Base-by-base conservation (phyloP, 2,797 vertebrate genomes). In the Muraenolepis orangiensis region DNA sequence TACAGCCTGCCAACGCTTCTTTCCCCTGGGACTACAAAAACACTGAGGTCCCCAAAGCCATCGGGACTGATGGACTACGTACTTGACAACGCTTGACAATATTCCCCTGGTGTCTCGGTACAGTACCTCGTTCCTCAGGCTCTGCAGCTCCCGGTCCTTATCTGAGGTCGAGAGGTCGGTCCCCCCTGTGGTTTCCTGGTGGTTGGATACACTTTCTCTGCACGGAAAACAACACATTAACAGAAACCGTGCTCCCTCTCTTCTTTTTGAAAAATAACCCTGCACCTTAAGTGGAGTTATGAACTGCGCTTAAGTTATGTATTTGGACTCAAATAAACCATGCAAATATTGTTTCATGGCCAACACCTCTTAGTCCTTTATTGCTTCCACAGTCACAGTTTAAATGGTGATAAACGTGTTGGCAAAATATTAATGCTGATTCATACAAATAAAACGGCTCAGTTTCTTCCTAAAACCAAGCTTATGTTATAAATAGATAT, bases 71-170 rank as follows among this genome's bases (percentile, higher is more conserved):
- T 66, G n/a, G n/a, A n/a, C 10, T 23, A 28, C 28, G 2, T 14
- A 29, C 13, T 6, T 14, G n/a, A n/a, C n/a, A n/a, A n/a, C 23
- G 26, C 23, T 30, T 29, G 66, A 26, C 20, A 61, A 2, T 10
- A 11, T 23, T 13, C 18, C 30, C 11, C 0, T 6, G 0, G 13
- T 0, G 6, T 32, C n/a, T n/a, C n/a, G n/a, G n/a, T n/a, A n/a
- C n/a, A n/a, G 30, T 89, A 97, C 97, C 96, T 99, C 97, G 6
- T 93, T 96, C 85, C 95, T 93, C 87, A 99, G 94, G 42, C 93
- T 95, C 77, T 98, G 95, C 81, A 99, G 91, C 75, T 99, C 97
- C 42, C 87, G 92, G 82, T 99, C 96, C 88, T 95, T 97, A 70
- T 97, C 94, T 13, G 94, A 94, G 89, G 95, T 94, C 82, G 95